These are phyloP conservation scores for Nysson spinosus DNA, from an alignment of 2,888 invertebrate genomes.

Conservation along the genomic window DNA sequence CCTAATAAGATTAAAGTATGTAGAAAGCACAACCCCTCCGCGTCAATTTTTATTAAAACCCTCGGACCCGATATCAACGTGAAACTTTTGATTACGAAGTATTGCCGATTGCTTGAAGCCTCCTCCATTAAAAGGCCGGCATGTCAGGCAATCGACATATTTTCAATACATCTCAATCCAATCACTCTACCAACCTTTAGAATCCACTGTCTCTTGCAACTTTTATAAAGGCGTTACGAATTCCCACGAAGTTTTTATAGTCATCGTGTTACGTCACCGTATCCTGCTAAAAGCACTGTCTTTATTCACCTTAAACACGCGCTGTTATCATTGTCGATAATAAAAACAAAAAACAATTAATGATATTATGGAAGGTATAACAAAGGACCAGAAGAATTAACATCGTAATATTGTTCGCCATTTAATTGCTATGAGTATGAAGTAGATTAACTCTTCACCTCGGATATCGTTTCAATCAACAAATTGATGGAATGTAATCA, in stretches of 20 bases:
- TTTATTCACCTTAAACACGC: slow-evolving; percentile 3
- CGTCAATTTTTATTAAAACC: slow-evolving; percentile 69
- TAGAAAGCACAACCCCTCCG: slow-evolving; percentile 62
- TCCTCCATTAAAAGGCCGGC: slow-evolving; percentile 1
- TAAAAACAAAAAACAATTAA: slow-evolving; percentile 22
- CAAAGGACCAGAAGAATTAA: slow-evolving; percentile 39
- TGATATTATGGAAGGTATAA: slow-evolving; percentile 44
- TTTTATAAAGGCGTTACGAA: no score
- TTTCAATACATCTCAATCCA: slow-evolving; percentile 4
- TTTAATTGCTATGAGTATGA: no score
- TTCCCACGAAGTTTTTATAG: no score
- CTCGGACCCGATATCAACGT: slow-evolving; percentile 56
- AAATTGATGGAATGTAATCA: no score
- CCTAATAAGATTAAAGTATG: slow-evolving; percentile 56
- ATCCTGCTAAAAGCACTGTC: no score
- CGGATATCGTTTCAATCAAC: no score
- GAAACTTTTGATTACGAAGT: slow-evolving; percentile 23
- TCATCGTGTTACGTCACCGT: no score
- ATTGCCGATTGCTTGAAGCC: slow-evolving; percentile 25
- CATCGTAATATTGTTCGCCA: slow-evolving; percentile 24
- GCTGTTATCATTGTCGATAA: slow-evolving; percentile 19
- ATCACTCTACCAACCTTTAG: slow-evolving; percentile 3
- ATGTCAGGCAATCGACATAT: background rate
- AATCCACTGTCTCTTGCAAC: background rate
- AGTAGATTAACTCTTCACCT: no score